Evolutionary conservation across 1,140 invertebrate species (phyloP).

Genomic region (Meloidogyne exigua): DNA sequence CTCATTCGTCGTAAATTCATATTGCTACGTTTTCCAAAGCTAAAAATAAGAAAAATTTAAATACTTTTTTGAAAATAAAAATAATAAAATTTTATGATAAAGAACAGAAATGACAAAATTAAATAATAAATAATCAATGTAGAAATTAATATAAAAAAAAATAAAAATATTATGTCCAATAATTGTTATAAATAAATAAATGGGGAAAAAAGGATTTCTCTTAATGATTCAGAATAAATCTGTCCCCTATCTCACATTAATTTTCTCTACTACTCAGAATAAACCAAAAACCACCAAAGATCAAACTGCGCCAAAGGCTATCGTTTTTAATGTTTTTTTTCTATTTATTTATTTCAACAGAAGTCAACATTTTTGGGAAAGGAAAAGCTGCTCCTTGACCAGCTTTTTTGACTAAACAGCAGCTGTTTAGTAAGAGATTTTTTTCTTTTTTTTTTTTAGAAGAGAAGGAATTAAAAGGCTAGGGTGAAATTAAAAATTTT

Average conservation of each 20-base stretch:
- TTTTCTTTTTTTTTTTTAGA: neutral
- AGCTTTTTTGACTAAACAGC: conserved; percentile 2
- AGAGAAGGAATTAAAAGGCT: neutral
- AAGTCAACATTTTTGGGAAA: neutral
- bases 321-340: neutral
- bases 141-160: too few relatives aligned
- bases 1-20: conserved; percentile 54
- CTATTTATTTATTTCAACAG: neutral
- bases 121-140: too few relatives aligned
- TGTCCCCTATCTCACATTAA: neutral
- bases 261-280: neutral
- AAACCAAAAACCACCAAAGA: neutral
- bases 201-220: too few relatives aligned
- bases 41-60: conserved; percentile 33
- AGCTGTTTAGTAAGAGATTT: neutral
- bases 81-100: too few relatives aligned
- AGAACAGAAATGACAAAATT: too few relatives aligned
- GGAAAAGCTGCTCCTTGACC: neutral
- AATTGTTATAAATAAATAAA: too few relatives aligned
- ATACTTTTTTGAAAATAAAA: neutral
- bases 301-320: neutral
- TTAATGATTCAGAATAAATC: too few relatives aligned
- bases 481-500: neutral
- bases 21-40: conserved; percentile 49
- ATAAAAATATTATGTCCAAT: too few relatives aligned